Conservation (phyloP, 2,797 vertebrate species). For the Anableps anableps region DNA sequence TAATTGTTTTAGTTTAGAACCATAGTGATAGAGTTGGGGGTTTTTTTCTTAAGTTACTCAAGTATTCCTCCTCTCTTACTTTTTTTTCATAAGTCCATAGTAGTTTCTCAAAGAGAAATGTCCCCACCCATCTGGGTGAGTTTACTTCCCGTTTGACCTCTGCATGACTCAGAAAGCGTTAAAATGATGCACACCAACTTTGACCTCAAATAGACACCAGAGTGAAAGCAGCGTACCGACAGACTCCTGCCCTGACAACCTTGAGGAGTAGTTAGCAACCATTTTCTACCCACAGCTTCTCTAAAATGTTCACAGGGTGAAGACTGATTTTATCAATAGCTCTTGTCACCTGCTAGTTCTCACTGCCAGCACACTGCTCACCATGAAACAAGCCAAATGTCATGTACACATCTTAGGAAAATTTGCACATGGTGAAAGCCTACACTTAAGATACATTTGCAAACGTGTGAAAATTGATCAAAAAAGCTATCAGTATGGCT, state of each 20-base stretch:
- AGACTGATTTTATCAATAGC: constrained; percentile 63
- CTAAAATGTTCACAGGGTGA: constrained; percentile 47
- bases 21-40: background rate
- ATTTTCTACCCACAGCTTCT: constrained; percentile 64
- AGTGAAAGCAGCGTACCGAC: constrained; percentile 48
- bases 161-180: constrained; percentile 25
- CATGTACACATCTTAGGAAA: constrained; percentile 34
- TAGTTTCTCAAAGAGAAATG: constrained; percentile 24
- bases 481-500: background rate
- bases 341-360: constrained; percentile 46
- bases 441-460: background rate
- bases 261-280: constrained; percentile 59
- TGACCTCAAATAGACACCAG: constrained; percentile 49
- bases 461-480: constrained; percentile 6
- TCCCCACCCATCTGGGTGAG: constrained; percentile 19
- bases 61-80: too few relatives aligned
- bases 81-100: too few relatives aligned
- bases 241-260: constrained; percentile 41
- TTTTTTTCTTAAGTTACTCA: background rate
- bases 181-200: constrained; percentile 60
- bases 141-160: constrained; percentile 53
- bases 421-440: constrained; percentile 33
- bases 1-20: background rate
- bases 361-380: constrained; percentile 15
- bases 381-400: constrained; percentile 42